Evolutionary conservation across 2,797 vertebrate genomes (phyloP).

Genomic region (Coccyzus lansbergi): DNA sequence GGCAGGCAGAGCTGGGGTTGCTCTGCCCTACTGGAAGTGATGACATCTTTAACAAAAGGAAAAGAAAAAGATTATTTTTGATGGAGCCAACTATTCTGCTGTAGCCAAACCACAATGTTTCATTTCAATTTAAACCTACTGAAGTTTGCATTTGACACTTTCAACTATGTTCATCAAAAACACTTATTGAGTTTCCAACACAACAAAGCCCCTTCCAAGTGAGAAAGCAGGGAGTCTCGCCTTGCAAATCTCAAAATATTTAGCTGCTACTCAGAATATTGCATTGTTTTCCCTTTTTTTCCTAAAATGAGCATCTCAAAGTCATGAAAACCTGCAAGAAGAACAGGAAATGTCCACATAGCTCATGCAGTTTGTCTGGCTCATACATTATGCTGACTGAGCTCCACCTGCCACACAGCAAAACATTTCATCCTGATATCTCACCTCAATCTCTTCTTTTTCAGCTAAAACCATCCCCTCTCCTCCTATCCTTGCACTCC

Average conservation of each 20-base stretch:
- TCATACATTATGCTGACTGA: fast-evolving
- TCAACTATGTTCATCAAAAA: background rate
- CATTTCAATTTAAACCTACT: background rate
- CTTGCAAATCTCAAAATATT: background rate
- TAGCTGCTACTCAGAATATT: background rate
- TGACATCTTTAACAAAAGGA: background rate
- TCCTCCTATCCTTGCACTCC: no score
- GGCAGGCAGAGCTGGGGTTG: background rate
- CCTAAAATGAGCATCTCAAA: background rate
- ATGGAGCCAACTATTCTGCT: background rate
- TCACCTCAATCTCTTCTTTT: no score
- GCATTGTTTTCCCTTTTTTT: background rate
- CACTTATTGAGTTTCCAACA: background rate
- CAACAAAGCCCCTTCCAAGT: background rate
- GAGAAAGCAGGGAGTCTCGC: background rate
- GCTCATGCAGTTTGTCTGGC: background rate
- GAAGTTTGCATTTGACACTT: background rate
- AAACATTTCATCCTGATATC: no score
- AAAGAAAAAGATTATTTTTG: background rate
- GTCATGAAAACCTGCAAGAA: background rate
- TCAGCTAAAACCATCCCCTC: no score
- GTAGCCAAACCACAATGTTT: background rate
- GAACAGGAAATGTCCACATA: background rate
- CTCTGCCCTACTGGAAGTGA: background rate
- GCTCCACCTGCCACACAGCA: background rate